These are phyloP conservation scores for Hermatobates lingyangjiaoensis DNA, from an alignment of 1,140 invertebrate species.

Conservation along the genomic window DNA sequence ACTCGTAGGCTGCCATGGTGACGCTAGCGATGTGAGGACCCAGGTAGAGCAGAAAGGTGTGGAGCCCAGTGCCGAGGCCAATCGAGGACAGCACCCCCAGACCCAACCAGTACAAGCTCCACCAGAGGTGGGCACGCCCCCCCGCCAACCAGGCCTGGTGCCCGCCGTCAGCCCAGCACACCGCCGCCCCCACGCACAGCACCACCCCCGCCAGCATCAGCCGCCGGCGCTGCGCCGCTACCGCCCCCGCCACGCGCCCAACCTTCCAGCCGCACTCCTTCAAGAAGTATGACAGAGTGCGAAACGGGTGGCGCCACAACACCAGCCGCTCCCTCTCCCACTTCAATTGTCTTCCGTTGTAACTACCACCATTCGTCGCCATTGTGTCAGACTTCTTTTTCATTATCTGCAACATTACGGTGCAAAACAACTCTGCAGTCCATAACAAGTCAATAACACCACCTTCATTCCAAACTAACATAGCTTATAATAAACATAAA, in stretches of 20 bases:
- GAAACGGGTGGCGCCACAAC: slow-evolving; percentile 68
- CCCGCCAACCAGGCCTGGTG: slow-evolving; percentile 28
- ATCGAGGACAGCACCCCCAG: slow-evolving; percentile 92
- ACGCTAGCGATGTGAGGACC: slow-evolving; percentile 84
- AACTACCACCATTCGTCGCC: too few species aligned
- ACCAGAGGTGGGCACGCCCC: slow-evolving; percentile 30
- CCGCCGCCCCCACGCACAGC: slow-evolving; percentile 22
- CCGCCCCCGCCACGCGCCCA: slow-evolving; percentile 10
- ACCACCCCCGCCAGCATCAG: slow-evolving; percentile 23
- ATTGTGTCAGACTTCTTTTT: too few species aligned
- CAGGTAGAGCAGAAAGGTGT: slow-evolving; percentile 94
- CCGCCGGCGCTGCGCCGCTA: slow-evolving; percentile 23
- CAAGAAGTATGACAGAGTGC: slow-evolving; percentile 65
- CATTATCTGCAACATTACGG: too few species aligned
- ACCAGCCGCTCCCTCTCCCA: slow-evolving; percentile 46
- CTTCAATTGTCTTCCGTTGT: too few species aligned
- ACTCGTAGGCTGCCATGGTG: slow-evolving; percentile 96
- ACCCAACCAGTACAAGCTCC: slow-evolving; percentile 86
- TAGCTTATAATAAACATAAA: too few species aligned
- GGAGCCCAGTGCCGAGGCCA: slow-evolving; percentile 90
- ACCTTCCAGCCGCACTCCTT: slow-evolving; percentile 32
- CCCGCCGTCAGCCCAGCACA: slow-evolving; percentile 37
- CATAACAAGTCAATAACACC: too few species aligned
- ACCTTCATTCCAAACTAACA: too few species aligned
- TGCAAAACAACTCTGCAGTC: too few species aligned